A percentile compares a stretch with the other conserved stretches of the same genome.
Conservation (phyloP, 2,113 vertebrate species). For the Aphyosemion australe region DNA sequence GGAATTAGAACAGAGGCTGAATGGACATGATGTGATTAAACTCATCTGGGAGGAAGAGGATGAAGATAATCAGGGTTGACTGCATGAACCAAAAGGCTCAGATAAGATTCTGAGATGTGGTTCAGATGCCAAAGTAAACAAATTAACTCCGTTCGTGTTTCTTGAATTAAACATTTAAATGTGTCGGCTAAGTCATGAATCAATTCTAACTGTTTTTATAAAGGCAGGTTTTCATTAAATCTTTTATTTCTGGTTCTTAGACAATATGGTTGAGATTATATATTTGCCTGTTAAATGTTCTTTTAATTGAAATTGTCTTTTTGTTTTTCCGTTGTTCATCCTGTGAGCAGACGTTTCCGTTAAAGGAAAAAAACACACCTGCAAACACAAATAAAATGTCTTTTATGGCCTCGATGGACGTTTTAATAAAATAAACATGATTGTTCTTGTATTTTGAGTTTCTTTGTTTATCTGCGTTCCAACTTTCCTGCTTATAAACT, state of each 20-base stretch:
- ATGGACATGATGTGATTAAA: neutral
- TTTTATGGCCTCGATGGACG: neutral
- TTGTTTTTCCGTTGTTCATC: neutral
- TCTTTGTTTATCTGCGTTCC: neutral
- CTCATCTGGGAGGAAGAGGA: neutral
- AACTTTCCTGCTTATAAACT: slow-evolving; percentile 20
- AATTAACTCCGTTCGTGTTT: neutral
- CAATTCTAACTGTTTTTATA: neutral
- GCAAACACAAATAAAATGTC: slow-evolving; percentile 5
- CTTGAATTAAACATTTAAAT: neutral
- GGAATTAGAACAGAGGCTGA: neutral
- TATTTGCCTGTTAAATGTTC: neutral
- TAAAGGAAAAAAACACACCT: slow-evolving; percentile 15
- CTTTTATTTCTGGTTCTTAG: neutral
- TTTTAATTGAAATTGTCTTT: neutral
- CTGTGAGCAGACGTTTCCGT: neutral
- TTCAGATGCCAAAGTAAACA: neutral
- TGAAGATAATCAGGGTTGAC: neutral
- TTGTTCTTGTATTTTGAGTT: neutral
- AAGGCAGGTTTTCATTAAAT: neutral
- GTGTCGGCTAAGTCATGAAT: neutral
- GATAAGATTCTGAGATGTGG: neutral
- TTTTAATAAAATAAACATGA: slow-evolving; percentile 15
- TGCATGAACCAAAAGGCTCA: neutral
- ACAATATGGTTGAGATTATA: neutral